Evolutionary conservation across 2,113 vertebrate genomes (phyloP).

Genomic region (Glaucomys volans): DNA sequence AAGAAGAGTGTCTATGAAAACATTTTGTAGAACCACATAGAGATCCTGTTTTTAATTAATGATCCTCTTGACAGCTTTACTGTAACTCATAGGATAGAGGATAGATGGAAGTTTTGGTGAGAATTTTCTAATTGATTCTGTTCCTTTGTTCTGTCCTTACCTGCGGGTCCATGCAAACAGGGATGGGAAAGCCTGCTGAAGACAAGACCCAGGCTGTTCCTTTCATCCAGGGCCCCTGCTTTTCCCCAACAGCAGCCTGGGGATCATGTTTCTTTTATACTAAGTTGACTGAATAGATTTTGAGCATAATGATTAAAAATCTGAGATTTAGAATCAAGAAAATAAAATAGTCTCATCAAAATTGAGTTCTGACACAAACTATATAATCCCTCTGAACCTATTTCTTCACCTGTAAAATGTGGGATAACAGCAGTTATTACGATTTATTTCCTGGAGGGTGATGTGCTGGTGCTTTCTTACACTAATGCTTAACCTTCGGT

Average conservation of each 20-base stretch:
- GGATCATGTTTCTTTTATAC: background rate
- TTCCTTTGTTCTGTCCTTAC: background rate
- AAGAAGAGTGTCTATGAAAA: slow-evolving; percentile 32
- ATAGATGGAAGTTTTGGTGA: background rate
- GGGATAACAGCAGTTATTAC: background rate
- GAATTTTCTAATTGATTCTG: background rate
- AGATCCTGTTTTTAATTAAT: slow-evolving; percentile 7
- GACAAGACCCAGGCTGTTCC: background rate
- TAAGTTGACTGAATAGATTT: background rate
- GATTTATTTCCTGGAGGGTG: background rate
- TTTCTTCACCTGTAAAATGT: background rate
- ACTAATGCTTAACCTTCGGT: background rate
- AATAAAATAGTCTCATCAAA: background rate
- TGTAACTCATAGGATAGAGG: background rate
- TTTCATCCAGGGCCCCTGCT: background rate
- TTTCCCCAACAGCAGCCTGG: background rate
- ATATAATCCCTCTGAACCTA: background rate
- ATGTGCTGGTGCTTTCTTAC: background rate
- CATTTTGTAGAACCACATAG: background rate
- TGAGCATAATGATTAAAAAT: background rate
- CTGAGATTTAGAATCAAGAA: background rate
- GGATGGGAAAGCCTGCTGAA: background rate
- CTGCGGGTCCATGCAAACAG: background rate
- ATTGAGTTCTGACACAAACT: background rate
- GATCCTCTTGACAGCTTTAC: background rate